These are phyloP conservation scores for Grammomys surdaster DNA, from an alignment of 2,113 vertebrate species.

Conservation along the genomic window DNA sequence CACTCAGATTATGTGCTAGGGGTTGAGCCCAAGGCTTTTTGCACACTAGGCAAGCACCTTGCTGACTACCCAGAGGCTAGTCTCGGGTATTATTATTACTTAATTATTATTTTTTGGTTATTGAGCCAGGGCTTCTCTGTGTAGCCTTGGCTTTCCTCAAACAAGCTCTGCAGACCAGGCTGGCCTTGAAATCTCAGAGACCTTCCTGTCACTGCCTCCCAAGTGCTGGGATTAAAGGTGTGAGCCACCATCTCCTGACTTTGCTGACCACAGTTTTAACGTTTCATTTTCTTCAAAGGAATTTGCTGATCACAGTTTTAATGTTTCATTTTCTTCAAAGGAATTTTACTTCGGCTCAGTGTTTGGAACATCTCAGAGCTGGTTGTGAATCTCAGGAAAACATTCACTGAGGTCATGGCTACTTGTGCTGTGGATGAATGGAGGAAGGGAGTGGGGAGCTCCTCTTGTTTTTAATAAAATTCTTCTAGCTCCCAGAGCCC, in stretches of 20 bases:
- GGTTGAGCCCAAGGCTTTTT: background rate
- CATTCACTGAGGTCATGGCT: background rate
- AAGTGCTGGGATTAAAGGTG: background rate
- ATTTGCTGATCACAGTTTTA: background rate
- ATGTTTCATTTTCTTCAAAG: background rate
- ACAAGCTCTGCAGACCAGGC: background rate
- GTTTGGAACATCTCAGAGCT: background rate
- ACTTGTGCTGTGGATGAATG: background rate
- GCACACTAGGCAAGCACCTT: background rate
- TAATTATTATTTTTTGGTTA: background rate
- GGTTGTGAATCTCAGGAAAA: slow-evolving; percentile 7
- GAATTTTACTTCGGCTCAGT: background rate
- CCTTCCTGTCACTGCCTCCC: background rate
- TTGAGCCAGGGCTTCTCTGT: background rate
- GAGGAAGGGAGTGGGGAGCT: background rate
- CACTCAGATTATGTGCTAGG: background rate
- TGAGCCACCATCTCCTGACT: background rate
- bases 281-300: background rate
- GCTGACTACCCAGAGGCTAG: background rate
- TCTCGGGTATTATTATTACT: background rate
- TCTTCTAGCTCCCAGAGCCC: background rate
- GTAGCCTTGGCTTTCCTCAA: background rate
- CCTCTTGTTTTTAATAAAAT: slow-evolving; percentile 49
- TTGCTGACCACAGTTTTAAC: background rate
- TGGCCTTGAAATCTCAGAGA: background rate